These are phyloP conservation scores for Paedocypris micromegethes DNA, from an alignment of 2,797 vertebrate species.

Conservation along the genomic window DNA sequence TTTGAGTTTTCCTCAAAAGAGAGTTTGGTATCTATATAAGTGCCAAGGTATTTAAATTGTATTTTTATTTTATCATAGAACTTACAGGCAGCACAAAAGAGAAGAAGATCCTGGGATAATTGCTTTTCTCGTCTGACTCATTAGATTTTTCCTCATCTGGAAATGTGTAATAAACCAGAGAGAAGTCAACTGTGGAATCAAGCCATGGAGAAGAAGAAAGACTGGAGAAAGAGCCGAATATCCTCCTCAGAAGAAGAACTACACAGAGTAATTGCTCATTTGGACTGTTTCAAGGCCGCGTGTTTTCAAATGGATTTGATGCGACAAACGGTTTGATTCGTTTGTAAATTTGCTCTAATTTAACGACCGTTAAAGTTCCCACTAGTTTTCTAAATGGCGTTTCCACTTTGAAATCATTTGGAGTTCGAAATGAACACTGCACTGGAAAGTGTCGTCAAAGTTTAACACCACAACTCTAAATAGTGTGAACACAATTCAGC, in stretches of 20 bases:
- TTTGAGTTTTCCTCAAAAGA: too few relatives aligned
- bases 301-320: conserved; percentile 6
- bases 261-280: conserved; percentile 48
- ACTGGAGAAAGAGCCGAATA: conserved; percentile 40
- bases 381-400: too few relatives aligned
- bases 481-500: too few relatives aligned
- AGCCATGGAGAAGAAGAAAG: conserved; percentile 49
- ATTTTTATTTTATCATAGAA: too few relatives aligned
- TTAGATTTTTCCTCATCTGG: conserved; percentile 70
- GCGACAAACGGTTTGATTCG: not conserved
- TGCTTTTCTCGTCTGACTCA: conserved; percentile 71
- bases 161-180: conserved; percentile 72
- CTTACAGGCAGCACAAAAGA: conserved; percentile 6
- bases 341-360: not conserved
- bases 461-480: too few relatives aligned
- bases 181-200: conserved; percentile 68
- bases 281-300: not conserved
- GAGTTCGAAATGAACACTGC: too few relatives aligned
- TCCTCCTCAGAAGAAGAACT: conserved; percentile 3
- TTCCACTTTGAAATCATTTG: too few relatives aligned
- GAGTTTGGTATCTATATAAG: too few relatives aligned
- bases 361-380: not conserved
- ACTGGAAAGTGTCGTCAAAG: too few relatives aligned
- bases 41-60: too few relatives aligned
- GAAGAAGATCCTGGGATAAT: conserved; percentile 57